Evolutionary conservation across 53 echinoderm and acorn worm species (phyloP).

Genomic region (Glandiceps talaboti): DNA sequence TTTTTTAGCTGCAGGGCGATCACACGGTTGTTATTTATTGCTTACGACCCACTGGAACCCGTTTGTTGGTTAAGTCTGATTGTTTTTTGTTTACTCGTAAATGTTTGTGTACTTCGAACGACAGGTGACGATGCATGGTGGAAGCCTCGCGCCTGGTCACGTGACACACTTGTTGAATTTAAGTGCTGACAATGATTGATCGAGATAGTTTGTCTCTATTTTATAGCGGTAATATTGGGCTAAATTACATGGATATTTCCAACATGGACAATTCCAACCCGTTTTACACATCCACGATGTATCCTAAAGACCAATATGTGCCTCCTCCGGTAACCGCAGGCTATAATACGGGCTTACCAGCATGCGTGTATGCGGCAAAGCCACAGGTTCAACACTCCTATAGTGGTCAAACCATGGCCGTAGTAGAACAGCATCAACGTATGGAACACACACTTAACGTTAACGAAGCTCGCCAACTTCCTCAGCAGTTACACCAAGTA

Average conservation of each 20-base stretch:
- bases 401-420: conserved; percentile 37
- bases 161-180: neutral
- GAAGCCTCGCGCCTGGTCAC: neutral
- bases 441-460: conserved; percentile 13
- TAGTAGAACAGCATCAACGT: conserved; percentile 30
- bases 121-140: neutral
- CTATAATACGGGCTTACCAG: conserved; percentile 28
- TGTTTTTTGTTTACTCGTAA: neutral
- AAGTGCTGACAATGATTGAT: neutral
- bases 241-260: neutral
- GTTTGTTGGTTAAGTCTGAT: too few relatives aligned
- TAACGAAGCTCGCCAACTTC: conserved; percentile 8
- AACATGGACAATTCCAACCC: neutral
- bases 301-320: conserved; percentile 21
- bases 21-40: neutral
- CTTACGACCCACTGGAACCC: too few relatives aligned
- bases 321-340: conserved; percentile 15
- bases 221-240: neutral
- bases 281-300: neutral
- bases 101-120: neutral
- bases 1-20: neutral
- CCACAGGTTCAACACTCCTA: conserved; percentile 17
- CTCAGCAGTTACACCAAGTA: conserved; percentile 27
- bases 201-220: neutral
- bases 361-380: conserved; percentile 61